Conservation (phyloP, 1,140 invertebrate genomes). For the Heliothis virescens region DNA sequence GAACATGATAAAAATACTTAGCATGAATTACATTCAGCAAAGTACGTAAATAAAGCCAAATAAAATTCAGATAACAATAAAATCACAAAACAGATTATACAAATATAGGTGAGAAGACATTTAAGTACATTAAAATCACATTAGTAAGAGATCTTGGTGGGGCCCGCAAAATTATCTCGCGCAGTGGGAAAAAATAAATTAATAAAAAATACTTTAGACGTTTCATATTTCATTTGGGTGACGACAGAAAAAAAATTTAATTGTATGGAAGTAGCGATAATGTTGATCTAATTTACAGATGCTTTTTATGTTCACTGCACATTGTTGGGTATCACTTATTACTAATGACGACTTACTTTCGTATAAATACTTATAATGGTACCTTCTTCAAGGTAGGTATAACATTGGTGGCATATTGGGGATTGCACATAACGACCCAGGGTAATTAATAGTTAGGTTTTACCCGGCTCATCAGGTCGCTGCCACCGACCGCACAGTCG, state of each 20-base stretch:
- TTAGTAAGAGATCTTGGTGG: constrained; percentile 79
- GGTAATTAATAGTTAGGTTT: constrained; percentile 41
- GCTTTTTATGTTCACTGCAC: constrained; percentile 20
- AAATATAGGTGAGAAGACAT: constrained; percentile 75
- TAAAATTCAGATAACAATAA: constrained; percentile 49
- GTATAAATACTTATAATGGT: too few relatives aligned
- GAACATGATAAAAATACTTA: constrained; percentile 41
- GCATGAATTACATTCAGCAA: constrained; percentile 41
- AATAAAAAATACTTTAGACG: constrained; percentile 72
- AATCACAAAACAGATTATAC: constrained; percentile 68
- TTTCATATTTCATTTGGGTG: constrained; percentile 71
- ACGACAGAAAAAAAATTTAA: constrained; percentile 74
- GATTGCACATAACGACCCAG: constrained; percentile 1
- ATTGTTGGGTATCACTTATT: background rate
- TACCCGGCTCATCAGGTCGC: constrained; percentile 35
- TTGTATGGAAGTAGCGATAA: constrained; percentile 80
- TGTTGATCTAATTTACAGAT: constrained; percentile 37
- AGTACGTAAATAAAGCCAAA: constrained; percentile 49
- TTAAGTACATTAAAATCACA: constrained; percentile 85
- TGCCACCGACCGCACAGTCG: constrained; percentile 59
- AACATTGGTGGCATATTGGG: background rate
- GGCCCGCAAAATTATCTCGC: constrained; percentile 77
- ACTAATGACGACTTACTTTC: background rate
- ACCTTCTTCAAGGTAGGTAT: too few relatives aligned
- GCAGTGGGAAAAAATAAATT: constrained; percentile 76